Evolutionary conservation across 2,888 invertebrate species (phyloP).

Genomic region (Beris morrisii): DNA sequence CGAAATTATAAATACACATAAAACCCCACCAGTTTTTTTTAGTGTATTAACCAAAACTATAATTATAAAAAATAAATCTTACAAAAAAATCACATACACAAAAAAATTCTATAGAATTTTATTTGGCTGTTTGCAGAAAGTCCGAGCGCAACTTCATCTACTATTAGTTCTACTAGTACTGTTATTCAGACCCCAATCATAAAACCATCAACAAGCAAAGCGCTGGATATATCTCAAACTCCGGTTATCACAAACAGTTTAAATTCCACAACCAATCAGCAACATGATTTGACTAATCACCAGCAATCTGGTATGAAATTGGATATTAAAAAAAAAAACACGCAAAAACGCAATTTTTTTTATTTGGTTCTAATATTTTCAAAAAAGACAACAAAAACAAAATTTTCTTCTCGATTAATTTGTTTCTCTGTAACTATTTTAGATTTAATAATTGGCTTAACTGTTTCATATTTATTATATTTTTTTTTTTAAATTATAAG

Average conservation of each 20-base stretch:
- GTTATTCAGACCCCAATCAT: slow-evolving; percentile 38
- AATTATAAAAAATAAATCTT: background rate
- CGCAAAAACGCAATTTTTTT: background rate
- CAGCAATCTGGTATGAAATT: slow-evolving; percentile 39
- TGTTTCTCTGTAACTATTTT: too few species aligned
- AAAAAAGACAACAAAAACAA: too few species aligned
- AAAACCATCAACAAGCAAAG: slow-evolving; percentile 38
- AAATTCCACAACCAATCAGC: slow-evolving; percentile 34
- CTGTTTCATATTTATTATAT: background rate
- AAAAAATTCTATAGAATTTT: slow-evolving; percentile 7
- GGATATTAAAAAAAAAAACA: slow-evolving; percentile 22
- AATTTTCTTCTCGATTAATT: background rate
- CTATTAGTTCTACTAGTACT: slow-evolving; percentile 39
- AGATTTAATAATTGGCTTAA: background rate
- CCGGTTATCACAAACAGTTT: slow-evolving; percentile 29
- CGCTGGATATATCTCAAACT: slow-evolving; percentile 35
- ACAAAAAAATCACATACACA: background rate
- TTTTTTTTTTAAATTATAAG: background rate
- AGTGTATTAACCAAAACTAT: background rate
- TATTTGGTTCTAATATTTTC: background rate
- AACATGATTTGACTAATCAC: slow-evolving; percentile 37
- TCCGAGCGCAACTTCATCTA: slow-evolving; percentile 39
- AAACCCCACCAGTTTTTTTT: background rate
- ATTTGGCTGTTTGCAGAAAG: slow-evolving; percentile 39
- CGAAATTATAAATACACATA: background rate